phyloP scores from a whole-genome alignment of 2,888 invertebrate species.

The Cabera pusaria region DNA sequence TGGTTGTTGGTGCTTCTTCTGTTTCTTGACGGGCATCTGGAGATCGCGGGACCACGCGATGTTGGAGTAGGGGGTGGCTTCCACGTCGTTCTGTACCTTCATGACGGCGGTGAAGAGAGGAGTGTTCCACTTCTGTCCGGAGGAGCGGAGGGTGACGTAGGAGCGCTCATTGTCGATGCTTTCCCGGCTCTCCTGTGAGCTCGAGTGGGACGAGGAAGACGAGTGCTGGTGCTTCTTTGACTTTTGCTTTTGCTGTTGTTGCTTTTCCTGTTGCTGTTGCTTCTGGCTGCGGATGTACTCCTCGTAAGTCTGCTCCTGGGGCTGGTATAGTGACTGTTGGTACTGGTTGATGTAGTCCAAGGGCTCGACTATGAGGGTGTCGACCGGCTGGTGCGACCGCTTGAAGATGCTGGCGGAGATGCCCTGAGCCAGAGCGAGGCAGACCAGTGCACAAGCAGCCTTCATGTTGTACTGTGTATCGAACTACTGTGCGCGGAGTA shows the following conservation, averaged over 20 bases:
- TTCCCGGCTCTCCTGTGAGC: conserved; percentile 34
- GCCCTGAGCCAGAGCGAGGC: conserved; percentile 59
- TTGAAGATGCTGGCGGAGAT: conserved; percentile 64
- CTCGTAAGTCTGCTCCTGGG: conserved; percentile 28
- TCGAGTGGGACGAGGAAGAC: conserved; percentile 26
- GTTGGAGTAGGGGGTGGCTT: conserved; percentile 34
- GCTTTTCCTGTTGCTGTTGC: conserved; percentile 19
- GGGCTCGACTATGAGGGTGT: conserved; percentile 44
- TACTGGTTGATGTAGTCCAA: conserved; percentile 47
- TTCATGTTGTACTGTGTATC: conserved; percentile 60
- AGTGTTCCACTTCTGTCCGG: conserved; percentile 36
- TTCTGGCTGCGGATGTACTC: conserved; percentile 26
- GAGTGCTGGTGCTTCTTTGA: conserved; percentile 19
- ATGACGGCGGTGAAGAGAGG: conserved; percentile 37
- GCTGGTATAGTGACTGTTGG: conserved; percentile 35
- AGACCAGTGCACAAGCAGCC: conserved; percentile 60
- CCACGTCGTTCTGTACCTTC: conserved; percentile 35
- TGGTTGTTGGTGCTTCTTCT: conserved; percentile 35
- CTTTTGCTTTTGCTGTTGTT: conserved; percentile 18
- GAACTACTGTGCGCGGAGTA: conserved; percentile 21
- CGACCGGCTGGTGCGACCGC: conserved; percentile 38
- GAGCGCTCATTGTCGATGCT: conserved; percentile 19
- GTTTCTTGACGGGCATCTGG: conserved; percentile 41
- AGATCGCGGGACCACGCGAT: conserved; percentile 49
- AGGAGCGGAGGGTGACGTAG: conserved; percentile 12